These are phyloP conservation scores for Atrina japonica DNA, from an alignment of 2,888 invertebrate species.

Conservation along the genomic window DNA sequence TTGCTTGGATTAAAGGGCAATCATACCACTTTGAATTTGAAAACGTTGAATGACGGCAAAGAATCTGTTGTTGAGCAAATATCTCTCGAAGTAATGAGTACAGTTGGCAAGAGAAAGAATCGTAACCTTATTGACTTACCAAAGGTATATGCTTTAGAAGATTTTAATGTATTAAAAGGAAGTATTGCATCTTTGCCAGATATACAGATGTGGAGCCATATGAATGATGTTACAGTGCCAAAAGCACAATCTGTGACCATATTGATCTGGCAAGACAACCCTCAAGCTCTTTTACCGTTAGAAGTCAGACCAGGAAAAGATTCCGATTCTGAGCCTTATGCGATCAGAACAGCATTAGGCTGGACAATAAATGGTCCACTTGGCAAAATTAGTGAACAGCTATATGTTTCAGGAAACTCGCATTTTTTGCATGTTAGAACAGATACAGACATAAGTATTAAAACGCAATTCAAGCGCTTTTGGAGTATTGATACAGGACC, in stretches of 20 bases:
- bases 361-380: constrained; percentile 41
- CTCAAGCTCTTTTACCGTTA: constrained; percentile 8
- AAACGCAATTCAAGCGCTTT: background rate
- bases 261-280: constrained; percentile 36
- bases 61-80: too few species aligned
- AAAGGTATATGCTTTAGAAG: constrained; percentile 12
- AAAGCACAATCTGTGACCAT: constrained; percentile 20
- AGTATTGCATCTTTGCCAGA: background rate
- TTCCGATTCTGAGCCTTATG: constrained; percentile 33
- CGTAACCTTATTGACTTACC: background rate
- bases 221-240: background rate
- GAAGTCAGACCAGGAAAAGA: constrained; percentile 31
- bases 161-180: background rate
- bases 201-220: background rate
- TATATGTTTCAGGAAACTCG: background rate
- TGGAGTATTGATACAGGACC: background rate
- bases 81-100: too few species aligned
- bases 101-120: too few species aligned
- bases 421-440: background rate
- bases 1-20: too few species aligned
- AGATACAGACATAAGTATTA: background rate
- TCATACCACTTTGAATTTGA: too few species aligned
- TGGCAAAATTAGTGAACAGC: background rate
- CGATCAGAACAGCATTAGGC: constrained; percentile 33
- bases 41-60: too few species aligned